phyloP scores from a whole-genome alignment of 2,797 vertebrate genomes.

The Delichon dasypus region DNA sequence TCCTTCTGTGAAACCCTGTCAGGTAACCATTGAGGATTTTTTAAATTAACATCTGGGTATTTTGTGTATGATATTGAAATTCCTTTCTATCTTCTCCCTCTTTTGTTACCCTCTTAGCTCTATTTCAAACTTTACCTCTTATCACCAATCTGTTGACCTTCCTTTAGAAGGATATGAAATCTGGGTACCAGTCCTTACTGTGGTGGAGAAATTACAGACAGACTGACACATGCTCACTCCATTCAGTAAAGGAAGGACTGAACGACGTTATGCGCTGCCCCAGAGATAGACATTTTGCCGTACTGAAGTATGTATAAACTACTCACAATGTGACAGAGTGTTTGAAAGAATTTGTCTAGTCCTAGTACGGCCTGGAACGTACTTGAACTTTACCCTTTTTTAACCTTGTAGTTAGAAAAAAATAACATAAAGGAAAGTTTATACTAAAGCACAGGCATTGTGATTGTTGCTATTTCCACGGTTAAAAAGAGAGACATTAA shows the following conservation, averaged over 20 bases:
- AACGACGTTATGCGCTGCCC: rapidly evolving
- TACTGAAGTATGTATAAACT: neutral
- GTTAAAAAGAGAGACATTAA: neutral
- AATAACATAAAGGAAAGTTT: neutral
- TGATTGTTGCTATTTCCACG: neutral
- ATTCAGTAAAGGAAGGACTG: neutral
- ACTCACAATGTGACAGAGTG: neutral
- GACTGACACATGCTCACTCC: neutral
- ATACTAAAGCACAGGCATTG: neutral
- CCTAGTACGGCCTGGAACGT: neutral
- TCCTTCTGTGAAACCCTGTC: neutral
- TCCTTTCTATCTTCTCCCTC: neutral
- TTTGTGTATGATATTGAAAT: conserved; percentile 2
- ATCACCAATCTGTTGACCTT: neutral
- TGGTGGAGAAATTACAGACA: neutral
- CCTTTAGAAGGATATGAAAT: neutral
- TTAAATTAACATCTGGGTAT: neutral
- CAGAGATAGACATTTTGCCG: neutral
- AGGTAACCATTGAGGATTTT: neutral
- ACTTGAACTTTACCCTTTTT: neutral
- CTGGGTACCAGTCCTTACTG: neutral
- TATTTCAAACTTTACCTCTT: neutral
- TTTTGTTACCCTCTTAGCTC: neutral
- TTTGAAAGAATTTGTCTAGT: neutral
- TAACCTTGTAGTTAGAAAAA: neutral